phyloP scores from a whole-genome alignment of 2,797 vertebrate species.

The Nyctibius grandis region DNA sequence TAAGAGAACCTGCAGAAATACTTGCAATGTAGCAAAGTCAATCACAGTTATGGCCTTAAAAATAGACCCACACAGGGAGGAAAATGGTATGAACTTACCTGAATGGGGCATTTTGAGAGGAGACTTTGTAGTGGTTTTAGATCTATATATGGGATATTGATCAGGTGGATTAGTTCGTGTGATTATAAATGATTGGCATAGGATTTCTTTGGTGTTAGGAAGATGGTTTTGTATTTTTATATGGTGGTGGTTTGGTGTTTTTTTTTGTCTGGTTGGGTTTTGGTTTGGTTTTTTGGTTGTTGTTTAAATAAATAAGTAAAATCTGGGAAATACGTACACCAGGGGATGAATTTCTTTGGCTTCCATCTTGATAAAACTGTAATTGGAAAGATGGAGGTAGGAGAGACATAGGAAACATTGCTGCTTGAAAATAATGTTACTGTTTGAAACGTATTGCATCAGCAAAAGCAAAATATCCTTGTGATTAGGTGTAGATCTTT shows the following conservation, averaged over 20 bases:
- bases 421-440: neutral
- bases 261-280: neutral
- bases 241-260: neutral
- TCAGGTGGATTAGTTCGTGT: neutral
- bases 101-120: neutral
- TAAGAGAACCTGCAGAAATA: neutral
- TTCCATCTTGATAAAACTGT: neutral
- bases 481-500: neutral
- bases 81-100: neutral
- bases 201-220: neutral
- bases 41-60: neutral
- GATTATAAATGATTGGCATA: neutral
- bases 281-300: neutral
- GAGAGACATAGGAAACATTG: neutral
- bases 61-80: neutral
- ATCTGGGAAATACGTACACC: neutral
- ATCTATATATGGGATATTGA: neutral
- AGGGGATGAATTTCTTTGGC: neutral
- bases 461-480: neutral
- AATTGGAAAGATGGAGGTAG: neutral
- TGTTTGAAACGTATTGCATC: fast-evolving
- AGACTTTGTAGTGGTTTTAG: neutral
- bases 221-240: neutral
- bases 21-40: neutral
- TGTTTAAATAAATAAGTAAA: neutral